Conservation (phyloP, 2,888 invertebrate genomes). For the Anorthoa munda region DNA sequence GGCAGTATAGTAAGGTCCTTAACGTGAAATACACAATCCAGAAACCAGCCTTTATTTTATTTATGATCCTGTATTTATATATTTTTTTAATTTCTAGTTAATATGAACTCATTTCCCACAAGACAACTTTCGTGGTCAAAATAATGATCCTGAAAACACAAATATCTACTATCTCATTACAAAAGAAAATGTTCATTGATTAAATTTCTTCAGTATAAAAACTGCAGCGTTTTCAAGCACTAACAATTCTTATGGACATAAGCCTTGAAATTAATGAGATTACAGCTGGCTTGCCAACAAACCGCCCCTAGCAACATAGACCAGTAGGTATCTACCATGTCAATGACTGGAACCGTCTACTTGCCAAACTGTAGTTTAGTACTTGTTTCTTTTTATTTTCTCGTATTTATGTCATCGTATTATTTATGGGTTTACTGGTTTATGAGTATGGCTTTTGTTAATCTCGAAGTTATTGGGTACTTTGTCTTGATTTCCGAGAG, state of each 20-base stretch:
- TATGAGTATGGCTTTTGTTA: slow-evolving; percentile 26
- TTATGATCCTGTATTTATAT: no score
- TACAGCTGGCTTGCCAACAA: slow-evolving; percentile 29
- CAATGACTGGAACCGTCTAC: slow-evolving; percentile 22
- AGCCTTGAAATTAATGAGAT: slow-evolving; percentile 32
- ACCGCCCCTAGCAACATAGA: slow-evolving; percentile 24
- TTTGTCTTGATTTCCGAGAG: slow-evolving; percentile 6
- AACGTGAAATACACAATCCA: no score
- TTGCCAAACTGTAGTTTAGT: slow-evolving; percentile 47
- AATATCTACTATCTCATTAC: not conserved
- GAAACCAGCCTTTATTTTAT: no score
- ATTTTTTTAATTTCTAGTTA: no score
- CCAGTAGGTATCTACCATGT: slow-evolving; percentile 3
- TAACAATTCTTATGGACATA: not conserved
- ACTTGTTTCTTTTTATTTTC: slow-evolving; percentile 38
- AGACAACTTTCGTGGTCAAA: no score
- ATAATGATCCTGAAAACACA: not conserved
- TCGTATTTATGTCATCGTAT: slow-evolving; percentile 42
- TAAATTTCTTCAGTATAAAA: not conserved
- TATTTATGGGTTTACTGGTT: slow-evolving; percentile 41
- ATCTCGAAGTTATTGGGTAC: slow-evolving; percentile 22
- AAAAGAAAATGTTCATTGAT: not conserved
- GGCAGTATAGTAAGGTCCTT: no score
- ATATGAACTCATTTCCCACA: no score
- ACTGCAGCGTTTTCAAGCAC: not conserved